Conservation (phyloP, 2,888 invertebrate species). For the Pseudococcus viburni region DNA sequence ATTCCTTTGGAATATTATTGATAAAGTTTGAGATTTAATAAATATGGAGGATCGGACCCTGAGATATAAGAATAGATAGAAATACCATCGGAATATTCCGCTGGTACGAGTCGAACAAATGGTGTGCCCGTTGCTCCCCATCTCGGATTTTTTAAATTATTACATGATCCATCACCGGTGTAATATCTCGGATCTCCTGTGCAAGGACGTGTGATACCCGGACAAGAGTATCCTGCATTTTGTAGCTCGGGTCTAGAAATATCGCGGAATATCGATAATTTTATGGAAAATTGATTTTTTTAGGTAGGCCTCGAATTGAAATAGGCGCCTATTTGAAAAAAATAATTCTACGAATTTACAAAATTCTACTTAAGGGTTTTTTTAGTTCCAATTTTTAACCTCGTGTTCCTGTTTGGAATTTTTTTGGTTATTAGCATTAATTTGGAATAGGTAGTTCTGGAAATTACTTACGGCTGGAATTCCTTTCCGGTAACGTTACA, state of each 20-base stretch:
- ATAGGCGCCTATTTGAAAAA: too few species aligned
- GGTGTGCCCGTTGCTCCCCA: slow-evolving; percentile 21
- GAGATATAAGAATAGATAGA: not conserved
- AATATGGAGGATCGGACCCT: not conserved
- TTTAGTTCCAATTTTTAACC: too few species aligned
- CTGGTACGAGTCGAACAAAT: slow-evolving; percentile 49
- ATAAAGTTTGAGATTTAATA: not conserved
- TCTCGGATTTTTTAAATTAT: slow-evolving; percentile 10
- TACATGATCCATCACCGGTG: slow-evolving; percentile 56
- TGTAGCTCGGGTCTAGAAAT: not conserved
- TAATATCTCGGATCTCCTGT: not conserved
- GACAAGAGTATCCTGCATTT: not conserved
- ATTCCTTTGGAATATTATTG: slow-evolving; percentile 14
- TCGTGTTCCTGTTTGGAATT: too few species aligned
- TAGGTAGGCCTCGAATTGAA: too few species aligned
- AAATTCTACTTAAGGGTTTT: too few species aligned
- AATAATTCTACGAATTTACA: too few species aligned
- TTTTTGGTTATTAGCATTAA: not conserved
- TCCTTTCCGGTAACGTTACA: not conserved
- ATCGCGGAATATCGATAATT: not conserved
- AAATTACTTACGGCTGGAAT: not conserved
- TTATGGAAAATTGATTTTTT: too few species aligned
- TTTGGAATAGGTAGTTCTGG: not conserved
- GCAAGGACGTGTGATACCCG: not conserved
- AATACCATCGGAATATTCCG: slow-evolving; percentile 60